Evolutionary conservation across 1,140 invertebrate species (phyloP).

Genomic region (Heliconius himera): DNA sequence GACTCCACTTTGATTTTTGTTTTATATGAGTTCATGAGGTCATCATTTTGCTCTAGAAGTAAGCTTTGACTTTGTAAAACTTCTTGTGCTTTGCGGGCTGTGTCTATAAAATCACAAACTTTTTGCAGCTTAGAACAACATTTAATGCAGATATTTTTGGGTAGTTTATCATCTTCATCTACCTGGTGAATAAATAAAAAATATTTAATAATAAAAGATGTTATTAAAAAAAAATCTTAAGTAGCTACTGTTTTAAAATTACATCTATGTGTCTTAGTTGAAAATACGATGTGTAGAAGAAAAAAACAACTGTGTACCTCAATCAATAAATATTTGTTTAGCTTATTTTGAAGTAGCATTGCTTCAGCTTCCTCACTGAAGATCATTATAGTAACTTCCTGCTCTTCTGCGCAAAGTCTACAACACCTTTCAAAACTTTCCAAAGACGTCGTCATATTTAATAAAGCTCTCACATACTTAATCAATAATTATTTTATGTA

Average conservation of each 20-base stretch:
- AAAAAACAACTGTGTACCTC: constrained; percentile 58
- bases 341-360: constrained; percentile 74
- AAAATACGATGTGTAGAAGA: background rate
- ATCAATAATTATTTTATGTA: constrained; percentile 10
- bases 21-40: constrained; percentile 24
- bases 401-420: constrained; percentile 73
- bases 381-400: constrained; percentile 77
- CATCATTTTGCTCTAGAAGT: constrained; percentile 42
- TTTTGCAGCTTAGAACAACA: constrained; percentile 76
- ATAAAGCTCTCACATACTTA: constrained; percentile 14
- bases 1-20: constrained; percentile 44
- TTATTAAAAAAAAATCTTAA: constrained; percentile 1
- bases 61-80: constrained; percentile 52
- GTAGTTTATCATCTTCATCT: constrained; percentile 73
- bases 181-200: constrained; percentile 59
- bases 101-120: constrained; percentile 76
- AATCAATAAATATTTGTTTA: constrained; percentile 75
- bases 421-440: constrained; percentile 68
- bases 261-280: background rate
- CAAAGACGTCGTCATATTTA: constrained; percentile 44
- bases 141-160: constrained; percentile 78
- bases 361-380: constrained; percentile 75
- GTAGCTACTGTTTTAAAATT: background rate
- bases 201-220: background rate
- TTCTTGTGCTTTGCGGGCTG: constrained; percentile 68